These are phyloP conservation scores for Brachymystax lenok DNA, from an alignment of 2,797 vertebrate genomes.

Conservation along the genomic window DNA sequence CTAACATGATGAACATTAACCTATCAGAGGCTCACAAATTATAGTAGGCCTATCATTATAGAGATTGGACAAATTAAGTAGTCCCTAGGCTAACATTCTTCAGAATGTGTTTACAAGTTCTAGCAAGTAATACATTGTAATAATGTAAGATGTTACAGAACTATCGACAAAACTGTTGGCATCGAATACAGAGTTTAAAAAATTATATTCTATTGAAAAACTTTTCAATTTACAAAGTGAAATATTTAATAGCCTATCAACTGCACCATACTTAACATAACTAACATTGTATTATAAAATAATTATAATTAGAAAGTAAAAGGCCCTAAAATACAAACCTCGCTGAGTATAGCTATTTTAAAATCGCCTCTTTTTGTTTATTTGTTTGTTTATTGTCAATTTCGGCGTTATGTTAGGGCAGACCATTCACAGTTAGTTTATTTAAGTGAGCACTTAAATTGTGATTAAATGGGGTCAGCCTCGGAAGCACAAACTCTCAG, in stretches of 20 bases:
- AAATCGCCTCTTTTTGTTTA: not conserved
- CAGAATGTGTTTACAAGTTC: not conserved
- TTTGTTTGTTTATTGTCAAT: constrained; percentile 35
- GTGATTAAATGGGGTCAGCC: constrained; percentile 45
- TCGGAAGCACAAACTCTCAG: constrained; percentile 58
- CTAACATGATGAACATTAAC: not conserved
- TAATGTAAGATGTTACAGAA: not conserved
- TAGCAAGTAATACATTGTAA: not conserved
- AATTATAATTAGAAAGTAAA: not conserved
- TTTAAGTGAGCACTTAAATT: constrained; percentile 64
- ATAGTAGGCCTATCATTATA: not conserved
- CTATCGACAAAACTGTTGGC: not conserved
- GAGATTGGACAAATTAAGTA: not conserved
- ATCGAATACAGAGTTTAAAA: not conserved
- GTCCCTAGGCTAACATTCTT: not conserved
- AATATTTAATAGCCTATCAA: no score
- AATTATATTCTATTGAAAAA: not conserved
- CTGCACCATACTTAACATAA: not conserved
- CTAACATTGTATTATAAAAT: not conserved
- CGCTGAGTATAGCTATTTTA: not conserved
- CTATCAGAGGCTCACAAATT: not conserved
- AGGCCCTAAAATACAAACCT: not conserved
- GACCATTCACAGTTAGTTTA: constrained; percentile 72
- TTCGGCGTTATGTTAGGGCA: constrained; percentile 56
- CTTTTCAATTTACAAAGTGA: no score